phyloP scores from a whole-genome alignment of 2,797 vertebrate genomes.

The Gobio occitaniae region DNA sequence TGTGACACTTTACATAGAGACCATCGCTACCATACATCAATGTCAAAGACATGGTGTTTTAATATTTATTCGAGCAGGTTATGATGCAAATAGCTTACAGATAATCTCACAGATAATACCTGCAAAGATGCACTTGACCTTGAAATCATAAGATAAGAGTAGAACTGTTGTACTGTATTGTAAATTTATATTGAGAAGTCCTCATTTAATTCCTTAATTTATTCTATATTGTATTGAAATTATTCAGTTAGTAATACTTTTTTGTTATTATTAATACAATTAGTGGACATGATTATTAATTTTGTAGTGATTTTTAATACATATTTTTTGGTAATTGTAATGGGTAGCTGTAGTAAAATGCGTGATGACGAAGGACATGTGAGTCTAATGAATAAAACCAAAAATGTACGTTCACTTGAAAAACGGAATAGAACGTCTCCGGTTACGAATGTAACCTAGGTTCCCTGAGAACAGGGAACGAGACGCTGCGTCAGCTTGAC shows the following conservation, averaged over 20 bases:
- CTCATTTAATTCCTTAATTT: neutral
- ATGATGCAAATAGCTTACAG: slow-evolving; percentile 16
- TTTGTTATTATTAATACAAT: neutral
- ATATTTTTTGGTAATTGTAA: neutral
- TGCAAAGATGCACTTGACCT: neutral
- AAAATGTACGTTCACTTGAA: neutral
- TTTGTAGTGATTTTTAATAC: neutral
- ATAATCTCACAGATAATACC: slow-evolving; percentile 11
- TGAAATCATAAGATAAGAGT: neutral
- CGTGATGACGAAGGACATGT: neutral
- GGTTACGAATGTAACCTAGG: no score
- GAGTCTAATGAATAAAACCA: no score
- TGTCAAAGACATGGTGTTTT: slow-evolving; percentile 19
- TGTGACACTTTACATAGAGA: slow-evolving; percentile 4
- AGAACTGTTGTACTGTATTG: neutral
- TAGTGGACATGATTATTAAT: neutral
- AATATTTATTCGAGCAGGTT: slow-evolving; percentile 21
- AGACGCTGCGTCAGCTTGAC: no score
- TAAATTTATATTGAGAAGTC: neutral
- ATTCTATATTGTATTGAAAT: neutral
- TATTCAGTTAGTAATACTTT: neutral
- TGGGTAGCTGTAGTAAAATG: neutral
- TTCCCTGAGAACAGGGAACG: no score
- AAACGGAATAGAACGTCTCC: neutral
- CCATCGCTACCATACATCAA: slow-evolving; percentile 31